These are phyloP conservation scores for Steinernema carpocapsae DNA, from an alignment of 2,888 invertebrate species.

Conservation along the genomic window DNA sequence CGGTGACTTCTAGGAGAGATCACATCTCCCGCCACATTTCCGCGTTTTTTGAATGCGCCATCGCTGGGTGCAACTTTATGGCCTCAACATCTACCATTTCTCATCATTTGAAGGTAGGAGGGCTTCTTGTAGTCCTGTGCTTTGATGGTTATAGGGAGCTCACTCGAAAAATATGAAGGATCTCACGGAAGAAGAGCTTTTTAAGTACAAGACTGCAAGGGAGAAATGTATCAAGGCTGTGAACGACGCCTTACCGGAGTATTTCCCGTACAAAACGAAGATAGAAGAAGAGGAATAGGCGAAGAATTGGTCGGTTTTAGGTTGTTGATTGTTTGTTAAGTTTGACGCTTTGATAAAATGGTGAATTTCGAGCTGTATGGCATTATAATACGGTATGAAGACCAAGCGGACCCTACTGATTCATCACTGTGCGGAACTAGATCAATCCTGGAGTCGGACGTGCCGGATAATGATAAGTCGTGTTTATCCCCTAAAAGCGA, in stretches of 20 bases:
- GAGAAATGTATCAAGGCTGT: background rate
- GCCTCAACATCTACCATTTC: background rate
- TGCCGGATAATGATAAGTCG: too few species aligned
- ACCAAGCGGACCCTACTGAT: too few species aligned
- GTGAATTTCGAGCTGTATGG: too few species aligned
- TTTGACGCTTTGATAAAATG: too few species aligned
- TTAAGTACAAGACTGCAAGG: background rate
- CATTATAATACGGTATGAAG: too few species aligned
- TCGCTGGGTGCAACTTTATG: background rate
- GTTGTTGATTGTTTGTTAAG: too few species aligned
- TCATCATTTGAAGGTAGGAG: background rate
- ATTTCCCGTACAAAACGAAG: background rate
- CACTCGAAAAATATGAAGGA: background rate
- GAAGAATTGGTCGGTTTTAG: too few species aligned
- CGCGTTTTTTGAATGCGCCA: background rate
- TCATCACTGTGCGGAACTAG: too few species aligned
- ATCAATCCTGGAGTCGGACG: too few species aligned
- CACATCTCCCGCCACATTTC: background rate
- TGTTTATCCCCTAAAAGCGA: too few species aligned
- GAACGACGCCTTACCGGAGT: background rate
- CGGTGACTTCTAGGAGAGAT: background rate
- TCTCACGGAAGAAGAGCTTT: conserved; percentile 3
- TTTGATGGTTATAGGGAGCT: background rate
- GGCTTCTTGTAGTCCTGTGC: background rate
- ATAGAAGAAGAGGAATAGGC: background rate